Base-by-base conservation (phyloP, 2,113 vertebrate species). In the Astatotilapia flaviijosephi region DNA sequence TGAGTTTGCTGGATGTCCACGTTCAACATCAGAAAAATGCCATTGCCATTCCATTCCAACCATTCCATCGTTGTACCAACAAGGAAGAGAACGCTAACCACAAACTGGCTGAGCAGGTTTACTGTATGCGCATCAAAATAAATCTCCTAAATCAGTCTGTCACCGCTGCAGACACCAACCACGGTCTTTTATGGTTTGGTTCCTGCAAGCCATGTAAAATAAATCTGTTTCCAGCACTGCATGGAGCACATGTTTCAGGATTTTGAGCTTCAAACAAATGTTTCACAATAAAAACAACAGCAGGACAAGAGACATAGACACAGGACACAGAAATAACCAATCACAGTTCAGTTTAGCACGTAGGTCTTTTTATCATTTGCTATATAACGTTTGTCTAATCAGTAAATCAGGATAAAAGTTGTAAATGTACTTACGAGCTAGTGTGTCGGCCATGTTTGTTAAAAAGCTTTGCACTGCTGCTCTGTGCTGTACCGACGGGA, bases 401-500 rank as follows among this genome's bases (percentile, higher is more conserved):
- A 68, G 62, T 68, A 68, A 68, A 37, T 40, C 33, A 2, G 31
- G 4, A 65, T 65, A 65, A 21, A 8, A 40, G 62, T 37, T 68
- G 62, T 68, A 2, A 68, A 68, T 37, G 19, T 68, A 40, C 62
- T 68, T 68, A 68, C 62, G 6, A 68, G 62, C 0, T 8, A 3
- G 62, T 37, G 33, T 68, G 33, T 1, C 4, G 11, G 33, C 33
- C 62, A 68, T 68, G 62, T 68, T 68, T 7, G 11, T 40, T 8
- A 7, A 21, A 37, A 21, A 68, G 62, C 62, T 68, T 68, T 37
- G 33, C 19, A 37, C 28, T 62, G 31, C 58, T 35, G 60, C 58
- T 62, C 17, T 35, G 58, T 33, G 0, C 17, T 62, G 58, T 35
- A 35, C 56, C 3, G 0, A n/a, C 15, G 0, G 17, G 58, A 62